Evolutionary conservation across 2,113 vertebrate species (phyloP).

Genomic region (Tricholaema leucomelas): DNA sequence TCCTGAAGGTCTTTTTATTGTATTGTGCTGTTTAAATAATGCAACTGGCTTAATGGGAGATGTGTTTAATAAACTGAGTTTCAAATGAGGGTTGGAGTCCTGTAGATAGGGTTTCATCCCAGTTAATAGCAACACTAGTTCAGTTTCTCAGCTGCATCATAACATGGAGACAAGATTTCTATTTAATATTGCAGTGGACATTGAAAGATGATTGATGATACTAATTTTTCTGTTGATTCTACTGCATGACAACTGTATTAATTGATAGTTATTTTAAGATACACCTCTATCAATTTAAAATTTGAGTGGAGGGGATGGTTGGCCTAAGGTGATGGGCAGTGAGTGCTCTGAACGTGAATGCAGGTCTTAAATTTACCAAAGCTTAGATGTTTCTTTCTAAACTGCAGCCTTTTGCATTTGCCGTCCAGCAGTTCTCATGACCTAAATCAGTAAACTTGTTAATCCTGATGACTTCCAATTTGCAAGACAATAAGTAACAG

Average conservation of each 20-base stretch:
- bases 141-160: neutral
- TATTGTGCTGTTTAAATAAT: constrained; percentile 42
- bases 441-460: neutral
- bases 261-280: constrained; percentile 26
- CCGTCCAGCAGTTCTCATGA: neutral
- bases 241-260: neutral
- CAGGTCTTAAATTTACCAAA: neutral
- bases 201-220: neutral
- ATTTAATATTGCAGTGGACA: neutral
- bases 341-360: neutral
- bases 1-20: constrained; percentile 31
- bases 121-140: constrained; percentile 7
- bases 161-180: neutral
- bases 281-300: neutral
- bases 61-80: constrained; percentile 26
- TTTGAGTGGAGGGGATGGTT: neutral
- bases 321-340: neutral
- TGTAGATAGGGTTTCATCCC: constrained; percentile 13
- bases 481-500: neutral
- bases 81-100: constrained; percentile 32
- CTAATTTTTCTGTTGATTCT: neutral
- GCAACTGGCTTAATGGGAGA: constrained; percentile 39
- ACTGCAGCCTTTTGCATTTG: neutral
- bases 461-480: constrained; percentile 15
- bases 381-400: neutral